These are phyloP conservation scores for Syncerus caffer DNA, from an alignment of 2,797 vertebrate species.

Conservation along the genomic window DNA sequence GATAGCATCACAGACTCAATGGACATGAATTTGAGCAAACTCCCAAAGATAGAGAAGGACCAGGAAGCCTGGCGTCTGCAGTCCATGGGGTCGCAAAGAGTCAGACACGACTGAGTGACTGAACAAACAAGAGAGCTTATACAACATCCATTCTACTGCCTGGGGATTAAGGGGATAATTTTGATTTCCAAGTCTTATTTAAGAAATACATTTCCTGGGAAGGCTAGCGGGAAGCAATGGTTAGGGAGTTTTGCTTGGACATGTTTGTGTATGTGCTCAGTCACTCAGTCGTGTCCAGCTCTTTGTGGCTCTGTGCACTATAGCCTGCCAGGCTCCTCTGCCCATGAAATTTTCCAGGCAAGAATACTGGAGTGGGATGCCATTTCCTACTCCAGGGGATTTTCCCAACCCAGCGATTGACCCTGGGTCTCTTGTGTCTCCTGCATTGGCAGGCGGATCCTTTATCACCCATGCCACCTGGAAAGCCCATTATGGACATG, in stretches of 20 bases:
- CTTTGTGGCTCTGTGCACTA: background rate
- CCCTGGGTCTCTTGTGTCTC: background rate
- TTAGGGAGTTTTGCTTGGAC: background rate
- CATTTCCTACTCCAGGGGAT: background rate
- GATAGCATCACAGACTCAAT: background rate
- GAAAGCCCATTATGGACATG: background rate
- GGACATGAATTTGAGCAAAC: background rate
- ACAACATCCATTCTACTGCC: background rate
- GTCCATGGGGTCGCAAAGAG: background rate
- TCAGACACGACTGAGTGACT: background rate
- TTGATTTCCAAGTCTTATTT: background rate
- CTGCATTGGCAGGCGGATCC: background rate
- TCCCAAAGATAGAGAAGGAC: background rate
- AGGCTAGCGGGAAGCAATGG: background rate
- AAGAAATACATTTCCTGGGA: background rate
- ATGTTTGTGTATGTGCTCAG: background rate
- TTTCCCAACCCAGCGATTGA: background rate
- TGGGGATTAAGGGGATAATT: background rate
- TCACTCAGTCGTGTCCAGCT: background rate
- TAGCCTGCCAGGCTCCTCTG: background rate
- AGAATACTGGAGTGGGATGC: background rate
- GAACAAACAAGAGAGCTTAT: background rate
- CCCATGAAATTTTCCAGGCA: background rate
- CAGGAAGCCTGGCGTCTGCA: background rate
- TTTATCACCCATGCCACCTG: background rate